phyloP scores from a whole-genome alignment of 2,888 invertebrate species.

The Tenthredo scrophulariae region DNA sequence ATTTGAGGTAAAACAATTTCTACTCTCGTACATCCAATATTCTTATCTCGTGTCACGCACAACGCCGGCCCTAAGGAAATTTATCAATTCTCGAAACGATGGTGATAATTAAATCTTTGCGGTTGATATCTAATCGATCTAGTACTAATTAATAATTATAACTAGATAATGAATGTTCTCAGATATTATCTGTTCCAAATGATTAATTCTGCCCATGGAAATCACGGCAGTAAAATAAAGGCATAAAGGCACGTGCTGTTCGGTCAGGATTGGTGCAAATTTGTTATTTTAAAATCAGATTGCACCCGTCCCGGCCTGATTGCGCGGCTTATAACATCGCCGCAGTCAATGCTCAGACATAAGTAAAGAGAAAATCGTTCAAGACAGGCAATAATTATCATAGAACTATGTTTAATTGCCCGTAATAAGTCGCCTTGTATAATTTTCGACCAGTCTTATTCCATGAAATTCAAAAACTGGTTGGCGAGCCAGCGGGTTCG shows the following conservation, averaged over 20 bases:
- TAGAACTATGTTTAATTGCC: conserved; percentile 31
- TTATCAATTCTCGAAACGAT: conserved; percentile 21
- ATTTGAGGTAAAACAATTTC: neutral
- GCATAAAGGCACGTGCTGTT: conserved; percentile 59
- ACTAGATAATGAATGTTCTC: neutral
- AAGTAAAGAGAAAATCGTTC: neutral
- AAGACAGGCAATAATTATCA: conserved; percentile 31
- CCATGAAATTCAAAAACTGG: conserved; percentile 53
- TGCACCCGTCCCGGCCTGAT: conserved; percentile 80
- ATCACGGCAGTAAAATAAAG: neutral
- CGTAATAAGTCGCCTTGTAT: neutral
- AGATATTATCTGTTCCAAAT: neutral
- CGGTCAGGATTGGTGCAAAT: conserved; percentile 78
- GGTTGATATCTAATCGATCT: conserved; percentile 12
- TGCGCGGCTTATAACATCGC: conserved; percentile 59
- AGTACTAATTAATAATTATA: conserved; percentile 16
- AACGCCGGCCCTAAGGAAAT: neutral
- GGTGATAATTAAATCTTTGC: conserved; percentile 29
- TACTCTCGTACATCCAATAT: neutral
- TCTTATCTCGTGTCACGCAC: neutral
- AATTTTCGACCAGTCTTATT: neutral
- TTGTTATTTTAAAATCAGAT: conserved; percentile 77
- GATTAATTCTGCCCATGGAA: neutral
- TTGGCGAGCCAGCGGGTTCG: conserved; percentile 25
- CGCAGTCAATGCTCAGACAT: neutral